Evolutionary conservation across 2,888 invertebrate species (phyloP).

Genomic region (Trachelus tabidus): DNA sequence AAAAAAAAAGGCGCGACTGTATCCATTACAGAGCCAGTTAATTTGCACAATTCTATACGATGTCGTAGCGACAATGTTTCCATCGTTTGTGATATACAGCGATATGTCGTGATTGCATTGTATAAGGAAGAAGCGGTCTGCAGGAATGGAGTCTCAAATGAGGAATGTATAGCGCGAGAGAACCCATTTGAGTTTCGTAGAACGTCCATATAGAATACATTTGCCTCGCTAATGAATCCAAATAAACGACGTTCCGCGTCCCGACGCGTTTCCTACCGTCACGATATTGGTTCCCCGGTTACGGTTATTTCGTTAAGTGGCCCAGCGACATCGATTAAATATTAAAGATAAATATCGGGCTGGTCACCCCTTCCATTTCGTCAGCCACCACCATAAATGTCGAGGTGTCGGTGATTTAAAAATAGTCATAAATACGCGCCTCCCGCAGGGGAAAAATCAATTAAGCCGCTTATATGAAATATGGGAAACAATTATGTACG

Average conservation of each 20-base stretch:
- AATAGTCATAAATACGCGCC: conserved; percentile 35
- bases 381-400: conserved; percentile 50
- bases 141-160: neutral
- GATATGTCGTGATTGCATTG: neutral
- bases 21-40: neutral
- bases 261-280: neutral
- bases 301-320: neutral
- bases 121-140: neutral
- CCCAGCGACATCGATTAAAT: neutral
- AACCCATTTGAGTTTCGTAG: neutral
- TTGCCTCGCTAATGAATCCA: neutral
- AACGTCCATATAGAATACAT: neutral
- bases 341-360: neutral
- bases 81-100: neutral
- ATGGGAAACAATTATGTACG: conserved; percentile 59
- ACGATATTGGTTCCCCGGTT: neutral
- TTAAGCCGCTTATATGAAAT: conserved; percentile 61
- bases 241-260: neutral
- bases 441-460: conserved; percentile 56
- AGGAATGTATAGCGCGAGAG: neutral
- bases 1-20: neutral
- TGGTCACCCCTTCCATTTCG: conserved; percentile 25
- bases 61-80: neutral
- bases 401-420: conserved; percentile 41
- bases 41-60: neutral